Evolutionary conservation across 2,797 vertebrate genomes (phyloP), one percentile per base, ranked within the genome.

Genomic region (Semotilus atromaculatus): DNA sequence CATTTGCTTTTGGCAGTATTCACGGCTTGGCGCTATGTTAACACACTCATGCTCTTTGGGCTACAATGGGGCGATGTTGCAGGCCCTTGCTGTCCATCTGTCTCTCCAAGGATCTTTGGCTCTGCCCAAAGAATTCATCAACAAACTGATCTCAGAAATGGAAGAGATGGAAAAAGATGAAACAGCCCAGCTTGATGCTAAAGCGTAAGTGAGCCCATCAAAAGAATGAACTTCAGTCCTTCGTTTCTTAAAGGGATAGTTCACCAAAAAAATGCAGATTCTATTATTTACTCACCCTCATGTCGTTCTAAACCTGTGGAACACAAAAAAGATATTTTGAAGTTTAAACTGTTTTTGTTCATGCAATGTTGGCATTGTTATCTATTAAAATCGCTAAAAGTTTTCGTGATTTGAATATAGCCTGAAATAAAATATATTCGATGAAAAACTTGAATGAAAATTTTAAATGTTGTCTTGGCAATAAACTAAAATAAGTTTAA

Each of bases 31-130:
- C 0, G 98, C 98, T 0, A 96, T 97, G 94, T 90, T 99, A 71
- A 99, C 98, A n/a, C 98, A 99, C 18, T 95, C 98, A 89, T 99
- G 97, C 91, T 98, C 98, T 77, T 91, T 99, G 93, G 98, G 98
- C 60, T 99, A 99, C 86, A 99, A 99, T 0, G 98, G 98, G 0
- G 98, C 98, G 23, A 94, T 98, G 85, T 94, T 99, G 88, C 98
- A 99, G 93, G 97, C 97, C 0, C 90, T 99, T 87, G 98, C 98
- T 0, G 97, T 99, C 89, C 96, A 99, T 87, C 95, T 97, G 6
- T 97, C 98, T 1, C 92, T 99, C 84, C 97, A 96, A 90, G 98
- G 97, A 2, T 96, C 95, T 1, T 92, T 96, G 36, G 94, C 94
- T 67, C 53, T 91, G 45, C 96, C 95, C 29, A 95, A 96, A 79